These are phyloP conservation scores for Numenius arquata DNA, from an alignment of 2,113 vertebrate species.

Conservation along the genomic window DNA sequence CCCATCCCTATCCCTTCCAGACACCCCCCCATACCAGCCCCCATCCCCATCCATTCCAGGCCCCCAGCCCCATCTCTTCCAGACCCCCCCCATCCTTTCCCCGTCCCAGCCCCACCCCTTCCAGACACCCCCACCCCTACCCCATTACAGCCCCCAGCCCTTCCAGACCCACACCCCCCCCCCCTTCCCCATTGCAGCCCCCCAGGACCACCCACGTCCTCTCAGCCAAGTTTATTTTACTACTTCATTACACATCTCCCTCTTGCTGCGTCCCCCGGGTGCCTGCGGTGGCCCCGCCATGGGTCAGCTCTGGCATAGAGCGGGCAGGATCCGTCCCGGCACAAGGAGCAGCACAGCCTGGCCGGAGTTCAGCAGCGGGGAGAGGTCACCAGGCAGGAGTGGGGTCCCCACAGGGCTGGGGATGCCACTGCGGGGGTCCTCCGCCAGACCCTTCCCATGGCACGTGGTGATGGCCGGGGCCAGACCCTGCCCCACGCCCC, in stretches of 20 bases:
- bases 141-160: too few relatives aligned
- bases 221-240: slow-evolving; percentile 18
- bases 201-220: neutral
- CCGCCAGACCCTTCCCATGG: neutral
- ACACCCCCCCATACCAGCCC: neutral
- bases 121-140: neutral
- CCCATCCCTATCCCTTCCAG: too few relatives aligned
- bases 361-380: neutral
- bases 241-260: neutral
- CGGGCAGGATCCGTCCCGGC: neutral
- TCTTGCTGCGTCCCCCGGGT: neutral
- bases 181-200: neutral
- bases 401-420: neutral
- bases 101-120: neutral
- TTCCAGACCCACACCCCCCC: neutral
- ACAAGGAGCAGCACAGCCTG: neutral
- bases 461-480: neutral
- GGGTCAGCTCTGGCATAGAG: neutral
- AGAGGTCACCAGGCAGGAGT: neutral
- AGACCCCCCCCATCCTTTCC: too few relatives aligned
- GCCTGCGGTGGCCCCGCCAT: rapidly evolving
- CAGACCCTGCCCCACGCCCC: rapidly evolving
- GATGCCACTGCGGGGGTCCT: neutral
- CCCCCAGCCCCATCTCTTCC: neutral
- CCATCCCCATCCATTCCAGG: neutral